A percentile compares a stretch with the other conserved stretches of the same genome.
Evolutionary conservation across 2,888 invertebrate species (phyloP).

Genomic region (Branchinecta sandiegonensis): DNA sequence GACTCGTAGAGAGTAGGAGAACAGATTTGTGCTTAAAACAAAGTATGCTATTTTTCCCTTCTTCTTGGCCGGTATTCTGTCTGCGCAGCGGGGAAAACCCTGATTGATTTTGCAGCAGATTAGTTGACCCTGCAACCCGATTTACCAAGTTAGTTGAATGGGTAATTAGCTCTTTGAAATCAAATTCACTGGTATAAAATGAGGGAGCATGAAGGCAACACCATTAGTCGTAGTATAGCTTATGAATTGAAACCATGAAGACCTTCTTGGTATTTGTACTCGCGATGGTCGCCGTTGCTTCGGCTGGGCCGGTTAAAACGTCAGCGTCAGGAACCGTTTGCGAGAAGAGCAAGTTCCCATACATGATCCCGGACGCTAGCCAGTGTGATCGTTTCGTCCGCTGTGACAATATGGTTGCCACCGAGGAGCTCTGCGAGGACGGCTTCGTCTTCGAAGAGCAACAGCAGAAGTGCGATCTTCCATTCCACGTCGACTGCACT

Average conservation of each 20-base stretch:
- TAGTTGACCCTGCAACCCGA: background rate
- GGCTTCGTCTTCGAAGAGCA: constrained; percentile 22
- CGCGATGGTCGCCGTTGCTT: too few species aligned
- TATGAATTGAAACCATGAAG: too few species aligned
- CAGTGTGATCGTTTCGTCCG: constrained; percentile 22
- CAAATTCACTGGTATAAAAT: too few species aligned
- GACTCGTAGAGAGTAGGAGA: too few species aligned
- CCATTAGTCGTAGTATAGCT: too few species aligned
- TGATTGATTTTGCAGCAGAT: background rate
- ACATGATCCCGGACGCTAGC: background rate
- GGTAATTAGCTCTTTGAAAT: background rate
- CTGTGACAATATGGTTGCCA: constrained; percentile 19
- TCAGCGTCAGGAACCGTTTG: background rate
- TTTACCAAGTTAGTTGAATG: background rate
- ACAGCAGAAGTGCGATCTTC: constrained; percentile 21
- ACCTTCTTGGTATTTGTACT: too few species aligned
- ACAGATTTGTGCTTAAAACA: too few species aligned
- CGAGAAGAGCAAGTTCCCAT: constrained; percentile 18
- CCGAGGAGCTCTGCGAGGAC: constrained; percentile 22
- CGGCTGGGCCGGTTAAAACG: too few species aligned
- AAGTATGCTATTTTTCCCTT: too few species aligned
- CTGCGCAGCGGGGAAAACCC: too few species aligned
- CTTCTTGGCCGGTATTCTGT: too few species aligned
- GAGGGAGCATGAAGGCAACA: background rate
- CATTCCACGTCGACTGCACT: constrained; percentile 22